A percentile compares a stretch with the other conserved stretches of the same genome.
Conservation (phyloP, 2,113 vertebrate genomes). For the Bettongia penicillata region DNA sequence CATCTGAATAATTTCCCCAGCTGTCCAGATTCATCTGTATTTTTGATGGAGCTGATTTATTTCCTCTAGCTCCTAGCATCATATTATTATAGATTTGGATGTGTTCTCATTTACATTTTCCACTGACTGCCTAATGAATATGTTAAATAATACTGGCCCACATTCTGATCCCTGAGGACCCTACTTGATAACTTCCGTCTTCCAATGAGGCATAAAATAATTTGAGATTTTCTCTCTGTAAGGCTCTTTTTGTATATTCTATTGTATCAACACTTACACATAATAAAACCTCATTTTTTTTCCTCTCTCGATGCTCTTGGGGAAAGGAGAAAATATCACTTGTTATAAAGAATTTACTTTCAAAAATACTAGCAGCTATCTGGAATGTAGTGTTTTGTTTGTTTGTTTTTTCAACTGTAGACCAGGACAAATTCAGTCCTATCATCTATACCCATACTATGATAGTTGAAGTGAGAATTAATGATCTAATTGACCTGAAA, state of each 20-base stretch:
- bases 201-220: conserved; percentile 68
- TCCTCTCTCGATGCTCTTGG: conserved; percentile 5
- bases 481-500: conserved; percentile 3
- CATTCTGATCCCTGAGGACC: conserved; percentile 53
- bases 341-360: not conserved
- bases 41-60: conserved; percentile 72
- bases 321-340: not conserved
- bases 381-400: not conserved
- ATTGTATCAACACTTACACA: conserved; percentile 51
- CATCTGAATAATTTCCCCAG: conserved; percentile 65
- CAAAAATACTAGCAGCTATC: not conserved
- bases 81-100: conserved; percentile 59
- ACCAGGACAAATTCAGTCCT: not conserved
- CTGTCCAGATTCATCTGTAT: conserved; percentile 59
- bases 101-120: conserved; percentile 52
- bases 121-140: conserved; percentile 62
- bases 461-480: not conserved
- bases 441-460: not conserved
- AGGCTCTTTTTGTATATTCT: conserved; percentile 63
- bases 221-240: conserved; percentile 59
- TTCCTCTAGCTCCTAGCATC: conserved; percentile 53
- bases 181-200: conserved; percentile 33
- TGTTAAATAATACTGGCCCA: conserved; percentile 56
- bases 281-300: conserved; percentile 48
- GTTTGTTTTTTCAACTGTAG: not conserved